Percentiles rank a stretch among this genome's conserved stretches.
Conservation (phyloP, 1,140 invertebrate species). For the Elymnias hypermnestra region DNA sequence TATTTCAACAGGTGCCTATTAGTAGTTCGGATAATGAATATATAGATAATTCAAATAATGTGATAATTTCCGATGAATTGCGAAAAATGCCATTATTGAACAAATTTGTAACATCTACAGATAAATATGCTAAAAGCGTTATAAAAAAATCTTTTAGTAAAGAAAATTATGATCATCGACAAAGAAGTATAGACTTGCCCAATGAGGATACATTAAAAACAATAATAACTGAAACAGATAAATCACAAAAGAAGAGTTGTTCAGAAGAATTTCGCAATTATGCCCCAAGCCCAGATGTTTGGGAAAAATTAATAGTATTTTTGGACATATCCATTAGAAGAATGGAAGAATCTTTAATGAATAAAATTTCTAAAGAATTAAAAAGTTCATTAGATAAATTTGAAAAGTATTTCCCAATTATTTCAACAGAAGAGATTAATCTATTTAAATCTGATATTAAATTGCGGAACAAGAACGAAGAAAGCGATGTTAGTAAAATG, state of each 20-base stretch:
- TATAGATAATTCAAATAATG: slow-evolving; percentile 15
- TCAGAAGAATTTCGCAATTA: slow-evolving; percentile 28
- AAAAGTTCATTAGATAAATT: slow-evolving; percentile 31
- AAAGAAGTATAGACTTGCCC: slow-evolving; percentile 30
- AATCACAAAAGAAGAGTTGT: slow-evolving; percentile 26
- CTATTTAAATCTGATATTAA: not conserved
- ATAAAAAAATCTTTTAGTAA: slow-evolving; percentile 27
- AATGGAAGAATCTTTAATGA: slow-evolving; percentile 41
- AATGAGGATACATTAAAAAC: slow-evolving; percentile 32
- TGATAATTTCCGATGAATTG: slow-evolving; percentile 30
- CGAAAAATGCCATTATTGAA: slow-evolving; percentile 21
- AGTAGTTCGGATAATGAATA: not conserved
- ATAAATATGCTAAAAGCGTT: slow-evolving; percentile 28
- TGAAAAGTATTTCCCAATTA: slow-evolving; percentile 17
- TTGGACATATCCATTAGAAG: slow-evolving; percentile 43
- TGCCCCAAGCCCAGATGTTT: slow-evolving; percentile 34
- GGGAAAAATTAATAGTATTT: slow-evolving; percentile 36
- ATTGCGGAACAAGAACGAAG: not conserved
- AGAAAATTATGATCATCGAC: slow-evolving; percentile 8
- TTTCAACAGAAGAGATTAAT: not conserved
- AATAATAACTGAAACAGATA: slow-evolving; percentile 26
- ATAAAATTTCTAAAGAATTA: slow-evolving; percentile 44
- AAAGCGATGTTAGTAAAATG: slow-evolving; percentile 3
- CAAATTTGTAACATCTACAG: too few species aligned
- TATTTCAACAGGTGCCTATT: slow-evolving; percentile 4